Percentiles rank a stretch among this genome's conserved stretches.
Evolutionary conservation across 2,113 vertebrate genomes (phyloP).

Genomic region (Otus sunia): DNA sequence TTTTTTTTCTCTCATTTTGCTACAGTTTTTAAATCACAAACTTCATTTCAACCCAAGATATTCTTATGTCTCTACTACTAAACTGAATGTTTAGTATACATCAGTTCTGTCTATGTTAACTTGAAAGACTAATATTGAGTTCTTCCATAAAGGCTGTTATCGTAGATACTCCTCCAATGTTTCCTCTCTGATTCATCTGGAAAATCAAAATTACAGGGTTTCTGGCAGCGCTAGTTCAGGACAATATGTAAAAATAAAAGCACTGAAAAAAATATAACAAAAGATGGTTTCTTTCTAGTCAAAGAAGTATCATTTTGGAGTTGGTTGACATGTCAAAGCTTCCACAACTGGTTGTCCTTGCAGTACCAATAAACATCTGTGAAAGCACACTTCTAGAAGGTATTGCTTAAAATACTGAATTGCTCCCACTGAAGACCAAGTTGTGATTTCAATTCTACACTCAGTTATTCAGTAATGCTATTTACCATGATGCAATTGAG

Average conservation of each 20-base stretch:
- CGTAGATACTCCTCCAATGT: not conserved
- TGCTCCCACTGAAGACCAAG: not conserved
- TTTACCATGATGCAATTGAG: not conserved
- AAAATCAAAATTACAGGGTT: not conserved
- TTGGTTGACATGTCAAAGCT: not conserved
- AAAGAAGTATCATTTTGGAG: not conserved
- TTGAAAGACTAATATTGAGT: not conserved
- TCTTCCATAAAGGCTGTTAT: not conserved
- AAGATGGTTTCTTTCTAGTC: not conserved
- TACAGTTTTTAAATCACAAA: not conserved
- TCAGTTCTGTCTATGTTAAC: not conserved
- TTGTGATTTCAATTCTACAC: not conserved
- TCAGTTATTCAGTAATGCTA: not conserved
- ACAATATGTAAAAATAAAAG: not conserved
- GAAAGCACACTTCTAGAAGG: not conserved
- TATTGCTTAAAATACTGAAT: not conserved
- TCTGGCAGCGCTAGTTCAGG: not conserved
- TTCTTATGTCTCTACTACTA: not conserved
- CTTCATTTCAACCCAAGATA: not conserved
- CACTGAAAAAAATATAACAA: not conserved
- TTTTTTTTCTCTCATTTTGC: not conserved
- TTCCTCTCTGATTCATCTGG: not conserved
- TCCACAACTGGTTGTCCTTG: not conserved
- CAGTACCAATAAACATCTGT: not conserved
- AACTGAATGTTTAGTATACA: not conserved